Evolutionary conservation across 2,113 vertebrate species (phyloP).

Genomic region (Lampris megalopsis): DNA sequence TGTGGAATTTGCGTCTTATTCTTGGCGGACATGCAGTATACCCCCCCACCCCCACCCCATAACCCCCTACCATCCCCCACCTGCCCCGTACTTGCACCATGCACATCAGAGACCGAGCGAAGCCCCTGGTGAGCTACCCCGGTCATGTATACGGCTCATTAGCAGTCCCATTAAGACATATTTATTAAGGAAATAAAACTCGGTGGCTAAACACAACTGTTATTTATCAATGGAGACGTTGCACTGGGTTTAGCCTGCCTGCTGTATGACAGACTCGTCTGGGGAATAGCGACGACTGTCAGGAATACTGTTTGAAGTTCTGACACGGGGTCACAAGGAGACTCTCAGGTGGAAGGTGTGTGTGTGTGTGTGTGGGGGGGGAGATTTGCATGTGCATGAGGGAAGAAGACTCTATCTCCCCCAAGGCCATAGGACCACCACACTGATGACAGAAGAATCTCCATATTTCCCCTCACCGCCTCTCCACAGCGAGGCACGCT

Average conservation of each 20-base stretch:
- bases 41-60: constrained; percentile 1
- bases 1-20: constrained; percentile 54
- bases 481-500: constrained; percentile 28
- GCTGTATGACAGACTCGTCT: constrained; percentile 38
- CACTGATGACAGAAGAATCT: constrained; percentile 37
- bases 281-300: constrained; percentile 32
- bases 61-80: background rate
- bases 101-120: constrained; percentile 56
- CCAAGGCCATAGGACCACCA: constrained; percentile 44
- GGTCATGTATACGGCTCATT: constrained; percentile 74
- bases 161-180: constrained; percentile 70
- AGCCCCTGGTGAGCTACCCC: constrained; percentile 56
- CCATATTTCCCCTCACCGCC: constrained; percentile 13
- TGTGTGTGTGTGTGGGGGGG: constrained; percentile 19
- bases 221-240: constrained; percentile 68
- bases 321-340: constrained; percentile 26
- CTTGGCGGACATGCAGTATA: constrained; percentile 51
- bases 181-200: constrained; percentile 71
- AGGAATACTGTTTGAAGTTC: constrained; percentile 52
- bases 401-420: constrained; percentile 26
- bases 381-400: constrained; percentile 1
- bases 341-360: constrained; percentile 33
- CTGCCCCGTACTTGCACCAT: constrained; percentile 15
- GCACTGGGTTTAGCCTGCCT: constrained; percentile 23
- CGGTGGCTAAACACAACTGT: constrained; percentile 56